Base-by-base conservation (phyloP, 2,113 vertebrate genomes). In the Falcunculus frontatus region DNA sequence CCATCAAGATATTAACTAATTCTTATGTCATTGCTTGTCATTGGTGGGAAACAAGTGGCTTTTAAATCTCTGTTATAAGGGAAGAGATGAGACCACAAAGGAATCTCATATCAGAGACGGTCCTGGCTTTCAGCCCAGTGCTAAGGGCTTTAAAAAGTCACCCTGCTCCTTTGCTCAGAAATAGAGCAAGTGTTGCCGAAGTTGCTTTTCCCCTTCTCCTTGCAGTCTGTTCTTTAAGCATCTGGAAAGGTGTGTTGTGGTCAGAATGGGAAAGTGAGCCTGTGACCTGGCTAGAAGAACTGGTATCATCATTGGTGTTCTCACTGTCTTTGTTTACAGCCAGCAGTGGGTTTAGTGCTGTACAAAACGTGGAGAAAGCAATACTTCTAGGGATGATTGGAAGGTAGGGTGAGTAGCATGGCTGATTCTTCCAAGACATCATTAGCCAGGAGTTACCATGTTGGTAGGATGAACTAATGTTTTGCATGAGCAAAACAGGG, bases 31-130 rank as follows among this genome's bases (percentile, higher is more conserved):
- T 37, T 84, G 44, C 62, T 56, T 95, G 65, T 79, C 81, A 35
- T n/a, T 86, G 65, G 60, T 86, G 65, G 83, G 88, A 89, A 92
- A 52, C 59, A 39, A 95, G 73, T 78, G 76, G 57, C 86, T 94
- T 95, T 89, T 74, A 90, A 86, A 68, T 57, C 64, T 89, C 68
- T 78, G 27, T 52, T 88, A 7, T 20, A 74, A 63, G 69, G 64
- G 44, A 93, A 64, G 72, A 44, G 53, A 78, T 76, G 85, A 93
- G 68, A 86, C 93, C 80, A 78, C 68, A 92, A 90, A 90, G 76
- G 83, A 92, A 77, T 64, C 53, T 65, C 22, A 0, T 75, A 44
- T 60, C 73, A 22, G 62, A 81, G n/a, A 25, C 2, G 1, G 37
- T 83, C 39, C 72, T 90, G 56, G 88, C 85, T 55, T 35, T 67